A percentile compares a stretch with the other conserved stretches of the same genome.
Conservation (phyloP, 2,113 vertebrate genomes). For the Herpailurus yagouaroundi region DNA sequence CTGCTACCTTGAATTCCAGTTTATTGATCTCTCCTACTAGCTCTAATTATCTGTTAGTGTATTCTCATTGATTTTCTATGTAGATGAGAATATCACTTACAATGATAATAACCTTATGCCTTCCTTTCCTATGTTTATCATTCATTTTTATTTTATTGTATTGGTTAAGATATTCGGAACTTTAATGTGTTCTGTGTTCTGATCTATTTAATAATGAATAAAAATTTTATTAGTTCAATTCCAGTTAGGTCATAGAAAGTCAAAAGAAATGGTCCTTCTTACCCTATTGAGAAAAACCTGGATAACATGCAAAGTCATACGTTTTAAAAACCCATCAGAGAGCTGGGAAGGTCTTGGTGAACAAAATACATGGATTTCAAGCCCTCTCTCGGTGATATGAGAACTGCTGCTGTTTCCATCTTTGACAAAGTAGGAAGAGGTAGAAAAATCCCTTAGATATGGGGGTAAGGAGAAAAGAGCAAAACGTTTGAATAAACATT, state of each 20-base stretch:
- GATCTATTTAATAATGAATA: background rate
- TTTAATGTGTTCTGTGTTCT: background rate
- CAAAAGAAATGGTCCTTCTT: background rate
- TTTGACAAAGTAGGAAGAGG: background rate
- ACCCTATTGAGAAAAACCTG: background rate
- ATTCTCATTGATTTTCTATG: background rate
- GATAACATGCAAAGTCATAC: background rate
- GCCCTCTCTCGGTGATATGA: background rate
- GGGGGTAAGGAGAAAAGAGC: background rate
- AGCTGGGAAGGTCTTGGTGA: background rate
- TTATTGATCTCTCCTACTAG: background rate
- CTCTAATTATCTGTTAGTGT: background rate
- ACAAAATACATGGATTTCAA: background rate
- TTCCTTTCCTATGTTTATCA: background rate
- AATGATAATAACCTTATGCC: background rate
- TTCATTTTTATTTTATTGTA: background rate
- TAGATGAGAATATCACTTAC: background rate
- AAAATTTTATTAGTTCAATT: background rate
- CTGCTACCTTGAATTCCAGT: background rate
- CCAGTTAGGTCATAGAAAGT: background rate
- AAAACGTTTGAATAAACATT: background rate
- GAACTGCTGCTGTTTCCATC: background rate
- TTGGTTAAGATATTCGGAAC: background rate
- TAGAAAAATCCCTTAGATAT: background rate
- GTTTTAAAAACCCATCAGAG: background rate